phyloP scores from a whole-genome alignment of 2,888 invertebrate species.

The Zaprionus obscuricornis region DNA sequence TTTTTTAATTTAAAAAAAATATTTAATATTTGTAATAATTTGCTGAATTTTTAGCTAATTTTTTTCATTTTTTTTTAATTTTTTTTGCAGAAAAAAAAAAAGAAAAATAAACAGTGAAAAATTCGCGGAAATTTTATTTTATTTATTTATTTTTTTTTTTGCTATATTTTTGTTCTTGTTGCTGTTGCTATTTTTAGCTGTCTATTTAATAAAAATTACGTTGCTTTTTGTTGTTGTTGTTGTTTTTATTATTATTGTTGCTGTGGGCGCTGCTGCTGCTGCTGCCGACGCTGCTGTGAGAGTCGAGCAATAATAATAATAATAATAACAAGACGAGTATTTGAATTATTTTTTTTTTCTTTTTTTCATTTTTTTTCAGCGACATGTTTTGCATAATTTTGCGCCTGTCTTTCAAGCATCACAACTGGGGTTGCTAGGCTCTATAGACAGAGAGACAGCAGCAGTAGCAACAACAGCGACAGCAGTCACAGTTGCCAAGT shows the following conservation, averaged over 20 bases:
- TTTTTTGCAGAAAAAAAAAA: background rate
- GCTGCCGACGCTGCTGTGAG: too few relatives aligned
- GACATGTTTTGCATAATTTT: conserved; percentile 67
- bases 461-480: too few relatives aligned
- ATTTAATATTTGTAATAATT: conserved; percentile 36
- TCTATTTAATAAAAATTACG: too few relatives aligned
- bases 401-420: background rate
- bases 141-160: conserved; percentile 9
- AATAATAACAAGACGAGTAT: conserved; percentile 23
- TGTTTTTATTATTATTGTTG: too few relatives aligned
- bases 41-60: conserved; percentile 11
- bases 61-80: conserved; percentile 8
- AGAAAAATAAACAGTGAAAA: too few relatives aligned
- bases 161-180: conserved; percentile 15
- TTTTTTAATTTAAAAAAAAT: too few relatives aligned
- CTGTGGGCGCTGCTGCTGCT: conserved; percentile 13
- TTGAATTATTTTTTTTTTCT: conserved; percentile 1
- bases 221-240: conserved; percentile 4
- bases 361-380: conserved; percentile 9
- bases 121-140: conserved; percentile 56
- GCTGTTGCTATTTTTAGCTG: too few relatives aligned
- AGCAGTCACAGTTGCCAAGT: too few relatives aligned
- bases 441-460: too few relatives aligned
- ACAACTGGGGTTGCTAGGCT: conserved; percentile 43
- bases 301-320: conserved; percentile 30